phyloP scores from a whole-genome alignment of 2,888 invertebrate species.

The Rutpela maculata region DNA sequence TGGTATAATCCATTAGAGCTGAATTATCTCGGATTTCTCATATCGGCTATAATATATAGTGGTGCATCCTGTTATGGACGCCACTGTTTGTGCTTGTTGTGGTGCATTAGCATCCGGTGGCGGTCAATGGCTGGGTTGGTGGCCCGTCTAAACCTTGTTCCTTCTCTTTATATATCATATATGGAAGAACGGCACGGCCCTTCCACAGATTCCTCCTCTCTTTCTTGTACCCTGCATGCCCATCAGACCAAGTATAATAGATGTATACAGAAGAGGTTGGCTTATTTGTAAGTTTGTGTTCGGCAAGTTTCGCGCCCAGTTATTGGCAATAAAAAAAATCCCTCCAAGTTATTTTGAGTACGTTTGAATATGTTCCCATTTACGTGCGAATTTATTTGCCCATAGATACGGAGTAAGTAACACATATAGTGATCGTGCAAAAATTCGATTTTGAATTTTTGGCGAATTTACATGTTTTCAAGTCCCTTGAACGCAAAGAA shows the following conservation, averaged over 20 bases:
- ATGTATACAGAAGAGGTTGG: conserved; percentile 9
- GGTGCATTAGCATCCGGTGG: conserved; percentile 67
- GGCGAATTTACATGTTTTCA: no score
- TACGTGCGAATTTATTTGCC: no score
- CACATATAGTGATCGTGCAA: no score
- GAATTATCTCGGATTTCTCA: neutral
- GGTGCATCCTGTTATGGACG: conserved; percentile 47
- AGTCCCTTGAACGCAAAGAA: no score
- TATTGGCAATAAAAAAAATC: neutral
- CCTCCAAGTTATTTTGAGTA: neutral
- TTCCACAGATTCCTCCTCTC: conserved; percentile 44
- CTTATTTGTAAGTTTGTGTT: conserved; percentile 9
- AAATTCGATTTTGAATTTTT: no score
- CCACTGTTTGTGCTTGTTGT: conserved; percentile 62
- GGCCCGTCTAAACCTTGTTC: conserved; percentile 54
- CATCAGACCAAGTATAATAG: conserved; percentile 10
- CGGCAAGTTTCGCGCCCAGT: neutral
- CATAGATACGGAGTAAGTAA: no score
- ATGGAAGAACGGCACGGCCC: conserved; percentile 42
- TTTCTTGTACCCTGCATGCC: conserved; percentile 6
- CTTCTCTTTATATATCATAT: conserved; percentile 36
- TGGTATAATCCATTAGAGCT: neutral
- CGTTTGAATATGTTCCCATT: no score
- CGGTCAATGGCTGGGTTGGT: conserved; percentile 67
- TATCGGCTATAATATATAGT: neutral